These are phyloP conservation scores for Drosophila navojoa DNA, from an alignment of 1,140 invertebrate genomes.

Conservation along the genomic window DNA sequence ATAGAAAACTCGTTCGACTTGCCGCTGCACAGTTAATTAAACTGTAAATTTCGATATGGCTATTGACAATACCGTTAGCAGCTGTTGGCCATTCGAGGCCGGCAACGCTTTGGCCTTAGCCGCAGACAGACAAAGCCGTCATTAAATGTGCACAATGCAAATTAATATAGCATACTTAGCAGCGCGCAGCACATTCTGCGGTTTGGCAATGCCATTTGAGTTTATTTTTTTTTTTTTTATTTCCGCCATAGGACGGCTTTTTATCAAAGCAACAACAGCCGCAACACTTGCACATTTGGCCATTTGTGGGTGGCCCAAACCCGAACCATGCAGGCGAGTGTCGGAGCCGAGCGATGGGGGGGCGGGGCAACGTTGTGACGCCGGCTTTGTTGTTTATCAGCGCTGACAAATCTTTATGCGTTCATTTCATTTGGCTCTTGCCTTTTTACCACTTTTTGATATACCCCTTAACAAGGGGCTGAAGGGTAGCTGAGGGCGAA, in stretches of 20 bases:
- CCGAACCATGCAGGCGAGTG: not conserved
- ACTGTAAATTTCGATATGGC: constrained; percentile 30
- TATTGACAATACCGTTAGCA: not conserved
- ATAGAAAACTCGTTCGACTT: not conserved
- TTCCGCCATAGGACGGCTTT: constrained; percentile 30
- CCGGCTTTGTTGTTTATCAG: constrained; percentile 77
- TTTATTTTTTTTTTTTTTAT: not conserved
- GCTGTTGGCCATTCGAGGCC: not conserved
- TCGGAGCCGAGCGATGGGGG: not conserved
- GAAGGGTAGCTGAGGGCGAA: not conserved
- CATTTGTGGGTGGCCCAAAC: constrained; percentile 61
- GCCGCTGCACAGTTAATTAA: constrained; percentile 32
- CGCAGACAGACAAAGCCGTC: constrained; percentile 61
- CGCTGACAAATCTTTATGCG: constrained; percentile 80
- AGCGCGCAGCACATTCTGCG: constrained; percentile 55
- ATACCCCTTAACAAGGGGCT: constrained; percentile 8
- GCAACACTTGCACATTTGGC: constrained; percentile 61
- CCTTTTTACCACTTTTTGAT: constrained; percentile 51
- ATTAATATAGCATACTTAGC: constrained; percentile 81
- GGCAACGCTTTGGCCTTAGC: constrained; percentile 39
- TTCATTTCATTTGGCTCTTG: constrained; percentile 52
- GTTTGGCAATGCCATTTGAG: constrained; percentile 41
- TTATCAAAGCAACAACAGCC: constrained; percentile 59
- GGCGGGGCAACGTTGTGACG: constrained; percentile 38
- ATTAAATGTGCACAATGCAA: constrained; percentile 61